These are phyloP conservation scores for Saimiri boliviensis DNA, from an alignment of 2,113 vertebrate species.

Conservation along the genomic window DNA sequence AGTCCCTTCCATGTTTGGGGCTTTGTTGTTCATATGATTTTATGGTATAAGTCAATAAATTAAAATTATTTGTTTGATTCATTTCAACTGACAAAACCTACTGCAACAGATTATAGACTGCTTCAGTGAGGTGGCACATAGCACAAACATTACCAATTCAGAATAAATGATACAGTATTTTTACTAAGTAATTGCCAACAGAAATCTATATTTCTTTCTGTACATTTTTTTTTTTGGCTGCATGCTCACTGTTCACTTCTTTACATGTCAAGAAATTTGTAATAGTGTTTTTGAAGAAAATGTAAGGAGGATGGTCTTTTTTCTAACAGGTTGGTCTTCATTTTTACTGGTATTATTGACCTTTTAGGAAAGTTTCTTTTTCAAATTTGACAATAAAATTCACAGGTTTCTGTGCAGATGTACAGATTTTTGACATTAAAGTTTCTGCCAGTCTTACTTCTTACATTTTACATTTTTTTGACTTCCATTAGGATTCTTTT, in stretches of 20 bases:
- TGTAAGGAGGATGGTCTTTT: background rate
- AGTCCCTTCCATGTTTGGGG: no score
- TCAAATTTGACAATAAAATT: background rate
- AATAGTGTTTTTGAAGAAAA: background rate
- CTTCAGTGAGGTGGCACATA: background rate
- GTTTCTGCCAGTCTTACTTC: background rate
- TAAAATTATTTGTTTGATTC: background rate
- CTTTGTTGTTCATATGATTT: background rate
- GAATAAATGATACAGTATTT: background rate
- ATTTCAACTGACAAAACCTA: background rate
- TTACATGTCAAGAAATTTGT: background rate
- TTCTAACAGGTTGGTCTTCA: background rate
- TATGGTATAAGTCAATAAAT: background rate
- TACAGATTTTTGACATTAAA: background rate
- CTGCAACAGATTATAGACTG: background rate
- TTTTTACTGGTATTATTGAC: background rate
- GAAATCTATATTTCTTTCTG: background rate
- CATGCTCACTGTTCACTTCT: background rate
- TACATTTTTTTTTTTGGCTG: background rate
- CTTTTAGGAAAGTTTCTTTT: background rate
- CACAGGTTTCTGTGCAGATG: background rate
- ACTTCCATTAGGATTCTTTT: background rate
- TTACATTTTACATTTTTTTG: background rate
- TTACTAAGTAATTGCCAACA: background rate
- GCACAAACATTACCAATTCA: background rate